A percentile compares a stretch with the other conserved stretches of the same genome.
These are phyloP conservation scores for Thecocarcelia acutangulata DNA, from an alignment of 2,888 invertebrate genomes.

Conservation along the genomic window DNA sequence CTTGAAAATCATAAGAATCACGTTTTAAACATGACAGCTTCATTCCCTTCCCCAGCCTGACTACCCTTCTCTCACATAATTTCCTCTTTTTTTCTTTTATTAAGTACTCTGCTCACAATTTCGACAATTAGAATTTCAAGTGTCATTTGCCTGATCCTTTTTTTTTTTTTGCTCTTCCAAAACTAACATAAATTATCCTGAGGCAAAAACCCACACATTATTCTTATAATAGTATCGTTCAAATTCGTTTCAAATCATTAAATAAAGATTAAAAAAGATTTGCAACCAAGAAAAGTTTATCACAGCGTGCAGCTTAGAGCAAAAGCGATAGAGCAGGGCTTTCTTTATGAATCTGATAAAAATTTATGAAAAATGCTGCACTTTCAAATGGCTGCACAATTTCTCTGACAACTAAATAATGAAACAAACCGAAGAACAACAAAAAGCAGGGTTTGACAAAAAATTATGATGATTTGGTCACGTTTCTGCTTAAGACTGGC, in stretches of 20 bases:
- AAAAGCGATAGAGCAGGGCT: conserved; percentile 9
- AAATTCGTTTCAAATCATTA: conserved; percentile 62
- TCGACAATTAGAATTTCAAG: conserved; percentile 49
- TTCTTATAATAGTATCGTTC: conserved; percentile 10
- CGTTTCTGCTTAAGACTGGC: conserved; percentile 61
- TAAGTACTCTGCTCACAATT: too few species aligned
- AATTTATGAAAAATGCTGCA: conserved; percentile 35
- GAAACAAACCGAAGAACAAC: neutral
- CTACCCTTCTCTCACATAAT: neutral
- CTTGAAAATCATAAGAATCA: conserved; percentile 42
- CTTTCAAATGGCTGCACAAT: conserved; percentile 33
- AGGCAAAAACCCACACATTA: conserved; percentile 43
- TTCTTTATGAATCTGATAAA: conserved; percentile 8
- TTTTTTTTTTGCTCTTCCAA: conserved; percentile 1
- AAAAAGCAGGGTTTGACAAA: conserved; percentile 34
- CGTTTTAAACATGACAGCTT: conserved; percentile 43
- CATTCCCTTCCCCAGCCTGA: too few species aligned
- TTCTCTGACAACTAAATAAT: conserved; percentile 22
- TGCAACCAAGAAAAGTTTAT: neutral
- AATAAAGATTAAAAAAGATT: conserved; percentile 59
- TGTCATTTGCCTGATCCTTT: conserved; percentile 38
- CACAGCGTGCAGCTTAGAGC: neutral
- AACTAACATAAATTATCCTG: conserved; percentile 58
- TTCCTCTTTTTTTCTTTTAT: neutral
- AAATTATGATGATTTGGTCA: conserved; percentile 71